Evolutionary conservation across 2,888 invertebrate genomes (phyloP), one percentile per base, ranked within the genome.

Genomic region (Eristalis arbustorum): DNA sequence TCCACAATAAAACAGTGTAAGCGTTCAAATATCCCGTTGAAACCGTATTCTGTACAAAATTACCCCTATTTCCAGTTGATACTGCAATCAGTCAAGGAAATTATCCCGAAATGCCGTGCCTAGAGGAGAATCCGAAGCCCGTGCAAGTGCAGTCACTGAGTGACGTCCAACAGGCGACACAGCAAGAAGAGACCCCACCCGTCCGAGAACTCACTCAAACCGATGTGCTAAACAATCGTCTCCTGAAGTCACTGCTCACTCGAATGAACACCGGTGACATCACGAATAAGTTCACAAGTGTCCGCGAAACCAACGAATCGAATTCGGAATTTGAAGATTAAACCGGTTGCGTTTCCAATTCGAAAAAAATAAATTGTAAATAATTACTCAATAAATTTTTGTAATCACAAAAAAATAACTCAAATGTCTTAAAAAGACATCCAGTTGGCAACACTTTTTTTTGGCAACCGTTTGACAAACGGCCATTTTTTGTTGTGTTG

Each of bases 141-240:
- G 25, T 76, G 18, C 62, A 59, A 63, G 34, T 68, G 18, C 14
- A 28, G 42, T 71, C 40, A 22, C n/a, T 49, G 34, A 23, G 40
- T 75, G 81, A 84, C 25, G 11, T 22, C 25, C 40, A 68, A 71
- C 63, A 67, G n/a, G 37, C 62, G 87, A 76, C 22, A 25, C 64
- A 25, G 42, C 81, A 69, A 40, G 89, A 89, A n/a, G 80, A 75
- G 0, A 88, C 90, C 42, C 72, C 84, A 1, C 88, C 89, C 1
- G 78, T 85, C 5, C 89, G 92, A 1, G 91, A 92, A 89, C 31
- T 90, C 34, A 92, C 92, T 3, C 92, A 92, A 89, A 92, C 92
- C 0, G 92, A 92, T 88, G 90, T 90, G 49, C 88, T 92, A 0
- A 92, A 92, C 42, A 91, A 91, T 64, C 90, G 90, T 2, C 84